Conservation (phyloP, 2,888 invertebrate species). For the Phaonia tiefii region DNA sequence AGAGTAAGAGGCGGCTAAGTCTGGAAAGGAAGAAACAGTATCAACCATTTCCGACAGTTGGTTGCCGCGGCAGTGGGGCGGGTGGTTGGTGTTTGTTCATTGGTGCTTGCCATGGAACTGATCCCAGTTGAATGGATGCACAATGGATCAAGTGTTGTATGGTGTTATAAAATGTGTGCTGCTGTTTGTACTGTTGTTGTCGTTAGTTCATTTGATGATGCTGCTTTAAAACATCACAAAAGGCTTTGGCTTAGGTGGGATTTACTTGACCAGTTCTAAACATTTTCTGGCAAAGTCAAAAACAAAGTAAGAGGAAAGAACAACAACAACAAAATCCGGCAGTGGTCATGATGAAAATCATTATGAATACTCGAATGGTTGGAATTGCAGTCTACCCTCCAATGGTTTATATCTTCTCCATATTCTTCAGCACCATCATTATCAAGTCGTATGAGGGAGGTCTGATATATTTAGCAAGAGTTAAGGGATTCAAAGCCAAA, state of each 20-base stretch:
- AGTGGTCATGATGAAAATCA: background rate
- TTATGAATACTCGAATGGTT: background rate
- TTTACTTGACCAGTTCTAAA: constrained; percentile 9
- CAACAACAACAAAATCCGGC: background rate
- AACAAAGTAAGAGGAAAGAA: background rate
- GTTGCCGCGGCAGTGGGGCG: background rate
- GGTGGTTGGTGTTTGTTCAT: too few relatives aligned
- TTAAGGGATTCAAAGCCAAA: too few relatives aligned
- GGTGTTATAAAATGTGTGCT: background rate
- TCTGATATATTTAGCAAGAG: background rate
- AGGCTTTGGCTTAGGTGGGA: constrained; percentile 23
- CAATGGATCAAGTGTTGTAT: background rate
- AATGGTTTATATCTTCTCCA: background rate
- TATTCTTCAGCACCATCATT: background rate
- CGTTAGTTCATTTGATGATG: constrained; percentile 23
- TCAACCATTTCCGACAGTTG: background rate
- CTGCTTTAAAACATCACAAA: constrained; percentile 29
- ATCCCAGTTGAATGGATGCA: constrained; percentile 26
- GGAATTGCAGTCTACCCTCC: background rate
- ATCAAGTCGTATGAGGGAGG: background rate
- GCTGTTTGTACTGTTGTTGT: background rate
- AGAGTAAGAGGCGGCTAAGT: too few relatives aligned
- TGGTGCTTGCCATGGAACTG: background rate
- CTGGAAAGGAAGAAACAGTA: background rate
- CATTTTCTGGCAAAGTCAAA: background rate